phyloP scores from a whole-genome alignment of 2,113 vertebrate genomes.

The Pao palembangensis region DNA sequence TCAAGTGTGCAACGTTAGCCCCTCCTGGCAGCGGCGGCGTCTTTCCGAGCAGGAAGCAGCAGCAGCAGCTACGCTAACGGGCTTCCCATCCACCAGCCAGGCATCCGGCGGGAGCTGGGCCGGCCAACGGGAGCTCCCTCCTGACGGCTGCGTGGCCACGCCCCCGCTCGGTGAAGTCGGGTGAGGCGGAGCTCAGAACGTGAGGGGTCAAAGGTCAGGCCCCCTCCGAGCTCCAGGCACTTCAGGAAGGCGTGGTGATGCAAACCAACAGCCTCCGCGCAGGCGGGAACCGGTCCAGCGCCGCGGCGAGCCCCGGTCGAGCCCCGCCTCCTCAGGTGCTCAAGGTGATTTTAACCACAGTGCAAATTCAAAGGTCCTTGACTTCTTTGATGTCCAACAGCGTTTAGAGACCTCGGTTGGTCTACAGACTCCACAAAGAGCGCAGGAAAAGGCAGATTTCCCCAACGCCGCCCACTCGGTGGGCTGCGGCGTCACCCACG shows the following conservation, averaged over 20 bases:
- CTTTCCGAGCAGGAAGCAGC: too few relatives aligned
- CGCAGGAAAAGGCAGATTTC: constrained; percentile 56
- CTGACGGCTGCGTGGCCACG: constrained; percentile 11
- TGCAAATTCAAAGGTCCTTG: constrained; percentile 64
- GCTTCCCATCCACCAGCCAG: not conserved
- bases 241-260: constrained; percentile 61
- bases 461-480: constrained; percentile 37
- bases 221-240: constrained; percentile 58
- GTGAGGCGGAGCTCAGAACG: constrained; percentile 20
- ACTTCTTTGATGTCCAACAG: constrained; percentile 52
- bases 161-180: constrained; percentile 13
- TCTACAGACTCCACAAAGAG: constrained; percentile 58
- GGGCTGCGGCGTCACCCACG: constrained; percentile 36
- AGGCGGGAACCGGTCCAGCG: constrained; percentile 3
- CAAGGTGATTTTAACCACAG: constrained; percentile 60
- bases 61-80: too few relatives aligned
- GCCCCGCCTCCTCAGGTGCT: constrained; percentile 52
- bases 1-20: too few relatives aligned
- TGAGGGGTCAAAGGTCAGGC: too few relatives aligned
- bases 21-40: too few relatives aligned
- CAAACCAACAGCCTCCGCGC: constrained; percentile 47
- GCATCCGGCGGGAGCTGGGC: too few relatives aligned
- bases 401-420: constrained; percentile 59
- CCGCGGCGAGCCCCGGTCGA: constrained; percentile 16
- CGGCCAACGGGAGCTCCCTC: not conserved